These are phyloP conservation scores for Platycnemis pennipes DNA, from an alignment of 2,888 invertebrate genomes.

Conservation along the genomic window DNA sequence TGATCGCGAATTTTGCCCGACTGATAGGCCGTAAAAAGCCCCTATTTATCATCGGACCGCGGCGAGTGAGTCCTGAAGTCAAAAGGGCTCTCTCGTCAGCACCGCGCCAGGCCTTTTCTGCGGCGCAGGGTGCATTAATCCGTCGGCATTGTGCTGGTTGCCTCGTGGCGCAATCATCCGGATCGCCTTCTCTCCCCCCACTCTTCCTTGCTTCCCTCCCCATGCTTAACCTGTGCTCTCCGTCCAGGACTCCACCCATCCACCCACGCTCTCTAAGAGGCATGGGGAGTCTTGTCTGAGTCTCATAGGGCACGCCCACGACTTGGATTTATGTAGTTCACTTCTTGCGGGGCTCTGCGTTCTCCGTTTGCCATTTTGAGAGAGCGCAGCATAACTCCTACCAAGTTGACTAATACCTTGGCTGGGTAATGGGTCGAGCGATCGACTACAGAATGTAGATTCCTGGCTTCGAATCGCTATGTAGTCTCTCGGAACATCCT, in stretches of 20 bases:
- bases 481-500: too few relatives aligned
- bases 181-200: background rate
- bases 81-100: background rate
- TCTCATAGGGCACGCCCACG: conserved; percentile 14
- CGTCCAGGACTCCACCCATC: background rate
- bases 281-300: background rate
- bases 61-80: background rate
- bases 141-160: background rate
- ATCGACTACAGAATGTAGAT: too few relatives aligned
- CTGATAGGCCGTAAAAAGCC: background rate
- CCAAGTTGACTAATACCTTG: too few relatives aligned
- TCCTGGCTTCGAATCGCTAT: too few relatives aligned
- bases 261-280: background rate
- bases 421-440: too few relatives aligned
- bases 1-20: background rate
- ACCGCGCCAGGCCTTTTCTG: background rate
- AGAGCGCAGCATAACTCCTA: background rate
- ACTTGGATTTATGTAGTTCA: background rate
- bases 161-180: background rate
- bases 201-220: background rate
- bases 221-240: background rate
- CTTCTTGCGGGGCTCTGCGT: background rate
- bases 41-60: background rate
- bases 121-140: background rate
- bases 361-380: background rate